Evolutionary conservation across 2,888 invertebrate species (phyloP), one percentile per base, ranked within the genome.

Genomic region (Limulus polyphemus): DNA sequence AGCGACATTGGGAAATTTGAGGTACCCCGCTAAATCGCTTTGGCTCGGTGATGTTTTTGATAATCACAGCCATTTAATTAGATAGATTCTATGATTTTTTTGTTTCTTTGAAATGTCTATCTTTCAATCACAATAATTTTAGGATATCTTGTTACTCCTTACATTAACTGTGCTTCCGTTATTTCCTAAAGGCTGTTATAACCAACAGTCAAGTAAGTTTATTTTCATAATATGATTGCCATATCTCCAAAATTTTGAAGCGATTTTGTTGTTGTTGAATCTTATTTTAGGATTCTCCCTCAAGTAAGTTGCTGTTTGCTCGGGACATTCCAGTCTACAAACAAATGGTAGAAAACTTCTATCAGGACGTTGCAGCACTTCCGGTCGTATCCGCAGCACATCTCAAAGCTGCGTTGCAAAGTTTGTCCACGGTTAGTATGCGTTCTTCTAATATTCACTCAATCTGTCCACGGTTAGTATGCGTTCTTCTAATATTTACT

Each of bases 221-320:
- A 48, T 46, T 57, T n/a, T 47, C 1, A 14, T 12, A n/a, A 11
- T 48, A n/a, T 9, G 0, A 11, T 48, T 48, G 1, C n/a, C 10
- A 4, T 13, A n/a, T 57, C n/a, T 57, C 4, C 48, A 14, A n/a
- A 47, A n/a, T 49, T 47, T 48, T 57, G 14, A 47, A 32, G 3
- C 32, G 32, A 32, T 32, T 11, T 2, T 55, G n/a, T 52, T 48
- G 14, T 3, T 12, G 46, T n/a, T 60, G n/a, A 49, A 47, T 54
- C 10, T 52, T 32, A 50, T 60, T 56, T 49, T 52, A 75, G 60
- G 75, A 77, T 65, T 74, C 75, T 49, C 76, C 77, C 14, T 77
- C 76, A 14, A 74, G 72, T 65, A 75, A 77, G 56, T 70, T 76
- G 55, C 69, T 76, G 9, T 76, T 77, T 65, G 77, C 77, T 9